Base-by-base conservation (phyloP, 2,113 vertebrate genomes). In the Tragelaphus scriptus region DNA sequence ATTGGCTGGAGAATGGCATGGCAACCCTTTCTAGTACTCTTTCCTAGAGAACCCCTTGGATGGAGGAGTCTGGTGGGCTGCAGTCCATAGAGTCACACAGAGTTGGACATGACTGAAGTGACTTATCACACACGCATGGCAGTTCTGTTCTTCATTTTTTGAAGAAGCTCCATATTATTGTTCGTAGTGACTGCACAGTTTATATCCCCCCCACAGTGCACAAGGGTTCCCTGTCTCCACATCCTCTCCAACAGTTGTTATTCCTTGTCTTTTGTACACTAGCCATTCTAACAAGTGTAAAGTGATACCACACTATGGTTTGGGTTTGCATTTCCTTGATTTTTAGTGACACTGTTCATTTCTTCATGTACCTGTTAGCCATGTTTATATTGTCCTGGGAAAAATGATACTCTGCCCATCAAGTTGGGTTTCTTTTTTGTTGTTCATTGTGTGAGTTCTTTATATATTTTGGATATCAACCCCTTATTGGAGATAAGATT, bases 121-220 rank as follows among this genome's bases (percentile, higher is more conserved):
- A 26, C 71, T 75, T 14, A 26, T 7, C 2, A 2, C 1, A 2
- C 21, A 77, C 0, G 0, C 6, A 0, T 77, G 36, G 21, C 25
- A 56, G 32, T 26, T 84, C 12, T 55, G 6, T 12, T 79, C 47
- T 19, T n/a, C 53, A 56, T 5, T 36, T 84, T 84, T 56, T 36
- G 32, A 36, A 25, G 81, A 56, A 26, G 14, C n/a, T 26, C 81
- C 7, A 8, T 84, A n/a, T 7, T 26, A 1, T 82, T 53, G 17
- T 84, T 13, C 4, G 8, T 25, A 25, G 51, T 25, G 32, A 53
- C 51, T 84, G 19, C 32, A 36, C 21, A 5, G 2, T 26, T 56
- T 26, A 23, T 53, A 25, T 53, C 55, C 51, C 17, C 30, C n/a
- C 6, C 30, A 4, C 32, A 14, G 51, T 14, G 51, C 23, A 8